Base-by-base conservation (phyloP, 2,113 vertebrate species). In the Aplodontia rufa region DNA sequence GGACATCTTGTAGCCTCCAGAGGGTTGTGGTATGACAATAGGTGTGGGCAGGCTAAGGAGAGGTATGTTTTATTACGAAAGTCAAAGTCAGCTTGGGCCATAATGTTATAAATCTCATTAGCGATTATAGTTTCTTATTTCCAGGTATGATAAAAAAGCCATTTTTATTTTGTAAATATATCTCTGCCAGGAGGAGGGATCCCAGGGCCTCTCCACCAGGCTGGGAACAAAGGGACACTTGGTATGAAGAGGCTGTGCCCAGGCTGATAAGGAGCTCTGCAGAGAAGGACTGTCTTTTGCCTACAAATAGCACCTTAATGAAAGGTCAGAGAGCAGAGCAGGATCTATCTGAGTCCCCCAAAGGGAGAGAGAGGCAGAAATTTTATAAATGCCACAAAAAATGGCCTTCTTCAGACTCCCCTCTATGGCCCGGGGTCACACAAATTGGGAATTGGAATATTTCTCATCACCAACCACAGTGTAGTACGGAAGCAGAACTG, bases 41-140 rank as follows among this genome's bases (percentile, higher is more conserved):
- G 87, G 62, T 82, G 37, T 96, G 95, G 92, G 93, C 94, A 93
- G 79, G 95, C 89, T 76, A 94, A 90, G 96, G 93, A 49, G 12
- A 69, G 42, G 51, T 82, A 75, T 60, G 87, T 96, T 98, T 97
- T 97, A 97, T 97, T 97, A 97, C 40, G 83, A 95, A 98, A 97
- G 96, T 95, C 93, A 96, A 97, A 96, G 64, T 40, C 90, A 45
- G 72, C 95, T 96, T 97, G 96, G 96, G 71, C 95, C 93, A 82
- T 97, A 97, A 97, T 98, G 98, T 97, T 90, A 91, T 97, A 98
- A 97, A 97, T 98, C 97, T 98, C 97, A 98, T 98, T 98, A 98
- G 97, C 95, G 90, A 95, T 89, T 89, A 93, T 69, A 72, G 88
- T 97, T 97, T 97, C 91, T 96, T 98, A 97, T 76, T 94, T 97